phyloP scores from a whole-genome alignment of 1,140 invertebrate genomes.

The Stegodyphus mimosarum region DNA sequence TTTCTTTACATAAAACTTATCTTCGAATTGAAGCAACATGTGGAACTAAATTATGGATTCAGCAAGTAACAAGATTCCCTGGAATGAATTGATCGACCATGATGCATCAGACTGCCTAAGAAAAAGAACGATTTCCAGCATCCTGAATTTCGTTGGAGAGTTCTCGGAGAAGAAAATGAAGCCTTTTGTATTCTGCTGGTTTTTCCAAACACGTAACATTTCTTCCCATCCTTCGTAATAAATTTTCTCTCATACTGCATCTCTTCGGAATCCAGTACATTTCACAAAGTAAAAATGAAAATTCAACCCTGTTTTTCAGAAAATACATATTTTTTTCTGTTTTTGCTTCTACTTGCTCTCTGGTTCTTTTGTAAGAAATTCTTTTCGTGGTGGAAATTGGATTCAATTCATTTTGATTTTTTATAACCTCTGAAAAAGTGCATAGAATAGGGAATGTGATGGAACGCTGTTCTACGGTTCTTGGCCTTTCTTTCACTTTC shows the following conservation, averaged over 20 bases:
- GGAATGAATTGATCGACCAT: too few species aligned
- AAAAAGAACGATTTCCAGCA: too few species aligned
- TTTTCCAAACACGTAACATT: conserved; percentile 40
- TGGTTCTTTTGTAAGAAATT: conserved; percentile 39
- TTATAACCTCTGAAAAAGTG: conserved; percentile 28
- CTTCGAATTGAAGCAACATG: too few species aligned
- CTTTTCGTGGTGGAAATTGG: conserved; percentile 51
- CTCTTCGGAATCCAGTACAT: conserved; percentile 49
- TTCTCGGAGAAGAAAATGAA: conserved; percentile 21
- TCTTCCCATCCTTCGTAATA: conserved; percentile 23
- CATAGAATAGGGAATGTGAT: conserved; percentile 47
- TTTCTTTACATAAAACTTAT: too few species aligned
- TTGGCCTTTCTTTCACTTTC: neutral
- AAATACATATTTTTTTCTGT: conserved; percentile 54
- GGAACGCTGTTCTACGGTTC: conserved; percentile 53
- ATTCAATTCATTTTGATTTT: conserved; percentile 58
- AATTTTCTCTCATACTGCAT: conserved; percentile 26
- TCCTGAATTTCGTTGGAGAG: too few species aligned
- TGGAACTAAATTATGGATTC: too few species aligned
- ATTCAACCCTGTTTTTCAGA: conserved; percentile 54
- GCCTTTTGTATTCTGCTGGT: conserved; percentile 44
- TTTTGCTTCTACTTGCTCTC: neutral
- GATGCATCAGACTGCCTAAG: too few species aligned
- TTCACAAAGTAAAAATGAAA: conserved; percentile 54
- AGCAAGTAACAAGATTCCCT: too few species aligned